Base-by-base conservation (phyloP, 2,113 vertebrate genomes). In the Stegastes partitus region DNA sequence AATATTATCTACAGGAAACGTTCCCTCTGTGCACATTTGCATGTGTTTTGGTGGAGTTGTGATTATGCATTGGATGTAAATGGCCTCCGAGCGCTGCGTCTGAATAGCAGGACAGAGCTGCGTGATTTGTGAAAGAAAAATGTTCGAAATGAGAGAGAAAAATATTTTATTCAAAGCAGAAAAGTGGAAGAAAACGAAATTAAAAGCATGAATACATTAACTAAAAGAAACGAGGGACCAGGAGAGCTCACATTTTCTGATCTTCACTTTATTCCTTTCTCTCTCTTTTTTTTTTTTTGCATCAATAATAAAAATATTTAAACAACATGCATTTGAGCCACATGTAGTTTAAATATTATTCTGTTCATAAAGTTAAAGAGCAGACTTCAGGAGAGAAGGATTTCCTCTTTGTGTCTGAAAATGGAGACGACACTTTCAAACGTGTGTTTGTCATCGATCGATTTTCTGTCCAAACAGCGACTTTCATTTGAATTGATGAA, bases 401-500 rank as follows among this genome's bases (percentile, higher is more conserved):
- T 22, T 14, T 70, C 34, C 16, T 53, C 9, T n/a, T 25, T 39
- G 22, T 64, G 53, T 1, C 34, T 67, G 37, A 39, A 68, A 73
- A 57, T 45, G 3, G 8, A 45, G 8, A 0, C 37, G 37, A 0
- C 1, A 58, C 28, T 51, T 67, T 64, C 25, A 51, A 56, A 2
- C 10, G 31, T 34, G 31, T 9, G 31, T 4, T 81, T 73, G 39
- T 82, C 82, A 57, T 83, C 54, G 22, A 89, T 89, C 16, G 82
- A 89, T 88, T 90, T 85, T 74, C 79, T 42, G 39, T 84, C 79
- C 18, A 26, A 74, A 64, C 16, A 12, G 19, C 11, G 10, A 73
- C 49, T 77, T 79, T 53, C 26, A 83, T 86, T 61, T 86, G 68
- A 86, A 81, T 63, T 83, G 65, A 89, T 87, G 74, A 90, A 84